phyloP scores from a whole-genome alignment of 1,140 invertebrate genomes.

The Doryteuthis pealeii region DNA sequence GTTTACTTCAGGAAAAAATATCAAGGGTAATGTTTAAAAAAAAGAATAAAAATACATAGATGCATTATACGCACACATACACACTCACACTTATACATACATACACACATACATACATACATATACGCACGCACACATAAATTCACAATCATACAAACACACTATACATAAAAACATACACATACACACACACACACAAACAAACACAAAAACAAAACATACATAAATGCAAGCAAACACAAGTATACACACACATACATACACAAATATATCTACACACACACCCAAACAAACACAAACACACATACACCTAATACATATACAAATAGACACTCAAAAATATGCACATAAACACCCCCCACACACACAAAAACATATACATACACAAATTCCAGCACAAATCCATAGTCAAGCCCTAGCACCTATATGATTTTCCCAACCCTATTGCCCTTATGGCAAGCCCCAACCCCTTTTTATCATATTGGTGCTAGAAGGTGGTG shows the following conservation, averaged over 20 bases:
- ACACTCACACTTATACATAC: background rate
- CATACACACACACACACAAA: background rate
- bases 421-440: no score
- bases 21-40: no score
- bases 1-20: no score
- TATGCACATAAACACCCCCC: no score
- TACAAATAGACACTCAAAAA: no score
- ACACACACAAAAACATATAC: no score
- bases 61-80: background rate
- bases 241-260: background rate
- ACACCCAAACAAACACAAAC: background rate
- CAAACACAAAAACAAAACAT: background rate
- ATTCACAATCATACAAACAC: background rate
- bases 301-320: background rate
- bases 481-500: no score
- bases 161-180: background rate
- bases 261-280: background rate
- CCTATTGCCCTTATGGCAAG: no score
- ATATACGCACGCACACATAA: background rate
- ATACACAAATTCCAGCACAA: no score
- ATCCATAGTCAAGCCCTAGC: no score
- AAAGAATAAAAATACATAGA: no score
- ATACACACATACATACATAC: background rate
- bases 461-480: no score
- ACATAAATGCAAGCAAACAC: background rate